phyloP scores from a whole-genome alignment of 2,113 vertebrate genomes.

The Gymnorhina tibicen region DNA sequence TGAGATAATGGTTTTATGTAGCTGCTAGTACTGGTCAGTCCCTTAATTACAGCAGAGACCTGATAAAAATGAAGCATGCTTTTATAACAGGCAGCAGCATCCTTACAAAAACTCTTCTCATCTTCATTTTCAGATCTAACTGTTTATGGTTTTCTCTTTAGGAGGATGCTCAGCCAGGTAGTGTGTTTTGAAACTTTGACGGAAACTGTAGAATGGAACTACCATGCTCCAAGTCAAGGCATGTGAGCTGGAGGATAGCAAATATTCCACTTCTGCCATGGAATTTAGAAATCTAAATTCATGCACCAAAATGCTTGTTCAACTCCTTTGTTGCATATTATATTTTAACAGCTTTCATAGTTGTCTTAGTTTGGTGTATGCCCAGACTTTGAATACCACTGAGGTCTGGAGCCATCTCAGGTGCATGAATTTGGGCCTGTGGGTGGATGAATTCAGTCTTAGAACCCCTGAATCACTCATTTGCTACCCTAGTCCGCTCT shows the following conservation, averaged over 20 bases:
- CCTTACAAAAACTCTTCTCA: neutral
- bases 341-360: neutral
- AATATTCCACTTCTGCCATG: neutral
- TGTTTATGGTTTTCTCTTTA: neutral
- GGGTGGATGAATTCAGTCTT: neutral
- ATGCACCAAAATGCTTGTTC: accelerated
- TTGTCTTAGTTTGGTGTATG: accelerated
- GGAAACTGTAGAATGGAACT: neutral
- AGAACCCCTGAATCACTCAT: neutral
- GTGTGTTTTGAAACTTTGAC: neutral
- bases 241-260: accelerated
- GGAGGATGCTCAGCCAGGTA: neutral
- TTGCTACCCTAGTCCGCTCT: neutral
- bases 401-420: neutral
- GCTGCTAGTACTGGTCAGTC: neutral
- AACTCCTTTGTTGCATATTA: accelerated
- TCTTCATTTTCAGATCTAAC: neutral
- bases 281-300: neutral
- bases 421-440: accelerated
- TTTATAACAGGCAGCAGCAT: neutral
- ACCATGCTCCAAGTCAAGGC: neutral
- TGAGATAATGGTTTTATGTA: slow-evolving; percentile 28
- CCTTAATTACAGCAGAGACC: neutral
- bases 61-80: neutral
- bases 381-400: accelerated